Conservation (phyloP, 1,140 invertebrate species). For the Globodera ellingtonae region DNA sequence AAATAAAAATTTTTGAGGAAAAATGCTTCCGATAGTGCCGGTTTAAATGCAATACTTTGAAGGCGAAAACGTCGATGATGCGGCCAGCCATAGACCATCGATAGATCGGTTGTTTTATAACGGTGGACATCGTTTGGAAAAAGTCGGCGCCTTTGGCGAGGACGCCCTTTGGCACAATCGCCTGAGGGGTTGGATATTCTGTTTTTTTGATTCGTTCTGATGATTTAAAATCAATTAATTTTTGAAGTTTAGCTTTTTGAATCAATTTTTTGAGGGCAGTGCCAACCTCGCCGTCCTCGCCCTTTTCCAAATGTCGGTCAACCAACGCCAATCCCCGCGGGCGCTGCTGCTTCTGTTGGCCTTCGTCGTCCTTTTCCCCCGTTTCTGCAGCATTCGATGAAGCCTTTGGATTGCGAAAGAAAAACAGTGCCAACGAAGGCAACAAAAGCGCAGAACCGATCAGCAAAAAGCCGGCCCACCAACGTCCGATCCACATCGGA, state of each 20-base stretch:
- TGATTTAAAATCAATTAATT: constrained; percentile 1
- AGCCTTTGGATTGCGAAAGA: constrained; percentile 52
- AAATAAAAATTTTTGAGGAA: too few species aligned
- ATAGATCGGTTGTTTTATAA: constrained; percentile 53
- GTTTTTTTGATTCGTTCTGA: not conserved
- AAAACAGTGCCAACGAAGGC: constrained; percentile 55
- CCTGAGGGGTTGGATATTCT: constrained; percentile 20
- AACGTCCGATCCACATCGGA: constrained; percentile 58
- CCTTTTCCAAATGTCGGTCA: constrained; percentile 55
- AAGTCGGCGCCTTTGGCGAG: constrained; percentile 43
- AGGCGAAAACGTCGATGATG: constrained; percentile 60
- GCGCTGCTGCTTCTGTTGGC: constrained; percentile 18
- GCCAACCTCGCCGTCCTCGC: constrained; percentile 14
- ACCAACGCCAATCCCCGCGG: constrained; percentile 46
- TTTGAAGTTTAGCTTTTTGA: too few species aligned
- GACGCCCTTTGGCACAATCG: constrained; percentile 31
- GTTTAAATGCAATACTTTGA: constrained; percentile 38
- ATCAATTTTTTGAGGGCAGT: not conserved
- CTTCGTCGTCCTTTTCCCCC: constrained; percentile 13
- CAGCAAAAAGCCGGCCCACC: constrained; percentile 59
- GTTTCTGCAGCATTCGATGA: constrained; percentile 10
- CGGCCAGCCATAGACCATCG: constrained; percentile 53
- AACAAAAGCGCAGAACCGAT: constrained; percentile 49
- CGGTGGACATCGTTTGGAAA: constrained; percentile 38
- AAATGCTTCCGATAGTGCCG: too few species aligned